These are phyloP conservation scores for Pyrocephalus nanus DNA, from an alignment of 2,797 vertebrate species.

Conservation along the genomic window DNA sequence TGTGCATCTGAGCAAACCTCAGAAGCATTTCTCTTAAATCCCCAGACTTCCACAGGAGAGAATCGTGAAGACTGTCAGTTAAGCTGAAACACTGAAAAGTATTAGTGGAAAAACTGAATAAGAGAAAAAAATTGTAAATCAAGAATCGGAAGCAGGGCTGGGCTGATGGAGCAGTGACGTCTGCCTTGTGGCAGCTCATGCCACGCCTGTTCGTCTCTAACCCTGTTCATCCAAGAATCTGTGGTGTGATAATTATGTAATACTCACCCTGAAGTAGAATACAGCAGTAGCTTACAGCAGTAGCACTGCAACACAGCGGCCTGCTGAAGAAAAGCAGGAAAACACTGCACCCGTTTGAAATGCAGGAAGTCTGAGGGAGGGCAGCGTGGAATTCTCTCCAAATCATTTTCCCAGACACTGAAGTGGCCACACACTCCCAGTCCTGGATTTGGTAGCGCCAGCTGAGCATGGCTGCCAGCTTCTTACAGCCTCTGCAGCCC, in stretches of 20 bases:
- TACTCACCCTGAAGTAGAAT: not conserved
- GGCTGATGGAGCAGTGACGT: not conserved
- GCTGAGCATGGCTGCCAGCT: not conserved
- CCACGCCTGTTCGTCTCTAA: not conserved
- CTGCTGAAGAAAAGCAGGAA: not conserved
- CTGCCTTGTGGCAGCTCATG: not conserved
- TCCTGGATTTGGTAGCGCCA: not conserved
- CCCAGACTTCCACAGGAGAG: not conserved
- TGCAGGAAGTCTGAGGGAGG: not conserved
- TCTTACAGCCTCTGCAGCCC: not conserved
- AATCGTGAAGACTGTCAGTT: not conserved
- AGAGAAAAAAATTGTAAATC: not conserved
- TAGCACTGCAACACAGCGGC: not conserved
- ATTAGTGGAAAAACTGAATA: not conserved
- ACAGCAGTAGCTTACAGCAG: not conserved
- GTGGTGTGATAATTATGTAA: not conserved
- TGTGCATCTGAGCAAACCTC: not conserved
- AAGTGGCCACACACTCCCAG: fast-evolving
- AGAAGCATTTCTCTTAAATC: not conserved
- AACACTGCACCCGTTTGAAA: not conserved
- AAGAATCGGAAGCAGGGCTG: not conserved
- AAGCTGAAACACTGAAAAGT: not conserved
- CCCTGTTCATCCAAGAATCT: not conserved
- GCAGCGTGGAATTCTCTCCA: not conserved
- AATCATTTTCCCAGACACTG: not conserved